Evolutionary conservation across 2,888 invertebrate genomes (phyloP), one percentile per base, ranked within the genome.

Genomic region (Chrysina gloriosa): DNA sequence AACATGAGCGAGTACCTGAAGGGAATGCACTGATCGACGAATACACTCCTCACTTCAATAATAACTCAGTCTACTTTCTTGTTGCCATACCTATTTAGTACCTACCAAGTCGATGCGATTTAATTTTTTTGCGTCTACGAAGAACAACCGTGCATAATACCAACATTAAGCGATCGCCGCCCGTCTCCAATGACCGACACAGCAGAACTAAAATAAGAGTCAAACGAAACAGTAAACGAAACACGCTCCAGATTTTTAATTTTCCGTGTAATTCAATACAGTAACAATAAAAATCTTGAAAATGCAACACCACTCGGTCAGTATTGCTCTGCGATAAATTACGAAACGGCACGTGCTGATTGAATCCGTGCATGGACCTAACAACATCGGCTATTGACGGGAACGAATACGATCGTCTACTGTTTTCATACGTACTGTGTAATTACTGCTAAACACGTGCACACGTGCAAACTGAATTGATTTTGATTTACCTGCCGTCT

Each of bases 261-360:
- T 66, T 58, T 56, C 31, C 45, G 56, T 21, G 66, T 66, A 66
- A 66, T 66, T 66, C 58, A 66, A 66, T 66, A 66, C 66, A 66
- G 58, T 34, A 58, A 47, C 58, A 58, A 48, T 66, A 66, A 58
- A 58, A 54, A 45, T 47, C 29, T 29, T 25, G 34, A 66, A 45
- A 66, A 58, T 27, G 27, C 54, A 25, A 63, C 63, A 36, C 39
- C 36, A 31, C 61, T 65, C 48, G 52, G 36, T 45, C 29, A 23
- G 42, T 6, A 19, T 29, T 29, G 16, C 16, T 11, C 52, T 31
- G 61, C 39, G 65, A 61, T 64, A 63, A 61, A 58, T 68, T 65
- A 63, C 67, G 25, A 67, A 68, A 70, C 65, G 71, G 71, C 71
- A 71, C 71, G 71, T 69, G 71, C 71, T 69, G 69, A 67, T 71